Conservation (phyloP, 2,888 invertebrate genomes). For the Deilephila porcellus region DNA sequence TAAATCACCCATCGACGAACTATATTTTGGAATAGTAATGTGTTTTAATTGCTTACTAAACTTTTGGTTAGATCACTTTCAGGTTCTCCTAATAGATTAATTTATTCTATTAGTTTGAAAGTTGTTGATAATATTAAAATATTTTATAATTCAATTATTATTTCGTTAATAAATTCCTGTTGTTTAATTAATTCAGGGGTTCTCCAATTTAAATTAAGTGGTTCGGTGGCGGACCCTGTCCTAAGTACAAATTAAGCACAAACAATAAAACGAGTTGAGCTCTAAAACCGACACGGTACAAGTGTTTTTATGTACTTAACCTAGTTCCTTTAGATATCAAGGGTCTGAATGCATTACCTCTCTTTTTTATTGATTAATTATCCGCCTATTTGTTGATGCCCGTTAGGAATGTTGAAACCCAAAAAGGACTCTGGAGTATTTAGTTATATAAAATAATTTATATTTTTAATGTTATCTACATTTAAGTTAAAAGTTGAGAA, state of each 20-base stretch:
- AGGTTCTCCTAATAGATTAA: too few species aligned
- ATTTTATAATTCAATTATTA: slow-evolving; percentile 28
- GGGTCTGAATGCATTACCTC: not conserved
- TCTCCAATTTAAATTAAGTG: slow-evolving; percentile 56
- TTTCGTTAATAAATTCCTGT: slow-evolving; percentile 47
- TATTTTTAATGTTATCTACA: not conserved
- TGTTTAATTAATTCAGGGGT: slow-evolving; percentile 50
- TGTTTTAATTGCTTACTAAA: too few species aligned
- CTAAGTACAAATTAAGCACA: slow-evolving; percentile 58
- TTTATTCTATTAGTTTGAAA: too few species aligned
- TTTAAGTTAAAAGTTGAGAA: not conserved
- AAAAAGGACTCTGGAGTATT: too few species aligned
- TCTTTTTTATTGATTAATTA: not conserved
- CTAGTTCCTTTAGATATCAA: not conserved
- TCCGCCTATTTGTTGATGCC: not conserved
- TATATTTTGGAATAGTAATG: too few species aligned
- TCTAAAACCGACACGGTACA: slow-evolving; percentile 26
- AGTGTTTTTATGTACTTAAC: slow-evolving; percentile 22
- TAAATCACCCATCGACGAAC: too few species aligned
- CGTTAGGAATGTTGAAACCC: not conserved
- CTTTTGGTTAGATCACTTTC: too few species aligned
- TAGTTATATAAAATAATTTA: not conserved
- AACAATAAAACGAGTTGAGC: slow-evolving; percentile 61
- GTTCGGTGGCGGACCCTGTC: slow-evolving; percentile 45
- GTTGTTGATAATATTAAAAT: too few species aligned